Percentiles rank a stretch among this genome's conserved stretches.
These are phyloP conservation scores for Pachycephala philippinensis DNA, from an alignment of 2,113 vertebrate species.

Conservation along the genomic window DNA sequence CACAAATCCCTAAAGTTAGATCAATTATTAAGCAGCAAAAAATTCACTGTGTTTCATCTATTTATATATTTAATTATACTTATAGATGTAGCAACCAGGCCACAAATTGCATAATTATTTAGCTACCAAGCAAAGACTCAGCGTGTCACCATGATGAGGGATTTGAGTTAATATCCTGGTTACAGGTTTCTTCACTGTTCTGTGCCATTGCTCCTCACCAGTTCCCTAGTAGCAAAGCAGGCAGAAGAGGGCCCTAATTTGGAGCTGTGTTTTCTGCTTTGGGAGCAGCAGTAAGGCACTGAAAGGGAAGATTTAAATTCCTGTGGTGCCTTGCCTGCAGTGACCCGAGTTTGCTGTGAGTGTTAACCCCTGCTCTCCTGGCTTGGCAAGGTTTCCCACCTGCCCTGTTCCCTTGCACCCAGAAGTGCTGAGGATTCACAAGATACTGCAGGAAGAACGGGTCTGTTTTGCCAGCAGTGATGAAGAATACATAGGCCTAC, in stretches of 20 bases:
- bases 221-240: not conserved
- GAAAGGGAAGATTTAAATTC: not conserved
- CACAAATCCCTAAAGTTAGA: not conserved
- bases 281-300: not conserved
- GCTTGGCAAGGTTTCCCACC: not conserved
- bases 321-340: not conserved
- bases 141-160: not conserved
- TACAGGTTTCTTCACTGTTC: not conserved
- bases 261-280: not conserved
- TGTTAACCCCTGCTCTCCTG: not conserved
- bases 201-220: not conserved
- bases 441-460: not conserved
- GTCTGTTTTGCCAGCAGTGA: not conserved
- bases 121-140: not conserved
- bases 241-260: not conserved
- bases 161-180: not conserved
- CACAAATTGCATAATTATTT: not conserved
- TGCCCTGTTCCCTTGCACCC: not conserved
- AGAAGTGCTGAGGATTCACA: not conserved
- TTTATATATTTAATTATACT: not conserved
- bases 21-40: not conserved
- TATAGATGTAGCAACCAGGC: not conserved
- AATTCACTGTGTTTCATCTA: not conserved
- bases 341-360: rapidly evolving
- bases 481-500: not conserved